Evolutionary conservation across 2,888 invertebrate genomes (phyloP).

Genomic region (Dione vanillae): DNA sequence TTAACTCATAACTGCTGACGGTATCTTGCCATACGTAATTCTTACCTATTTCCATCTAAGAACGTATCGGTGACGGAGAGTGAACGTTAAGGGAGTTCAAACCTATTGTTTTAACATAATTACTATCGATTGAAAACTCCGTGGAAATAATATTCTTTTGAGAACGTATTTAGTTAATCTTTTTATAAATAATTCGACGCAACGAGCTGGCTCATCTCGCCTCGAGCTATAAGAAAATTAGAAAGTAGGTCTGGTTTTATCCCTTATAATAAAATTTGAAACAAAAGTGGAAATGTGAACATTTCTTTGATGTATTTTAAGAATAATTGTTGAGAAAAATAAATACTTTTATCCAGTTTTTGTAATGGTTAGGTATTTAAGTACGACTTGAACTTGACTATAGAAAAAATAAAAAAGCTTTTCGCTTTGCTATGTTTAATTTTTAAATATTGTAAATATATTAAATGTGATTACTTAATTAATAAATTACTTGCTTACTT

Average conservation of each 20-base stretch:
- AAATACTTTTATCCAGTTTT: slow-evolving; percentile 12
- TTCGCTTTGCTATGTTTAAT: too few relatives aligned
- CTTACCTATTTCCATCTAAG: too few relatives aligned
- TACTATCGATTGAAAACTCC: background rate
- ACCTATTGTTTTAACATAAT: background rate
- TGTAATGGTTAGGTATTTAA: background rate
- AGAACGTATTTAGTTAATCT: slow-evolving; percentile 11
- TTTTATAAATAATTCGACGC: slow-evolving; percentile 29
- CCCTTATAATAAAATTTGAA: slow-evolving; percentile 39
- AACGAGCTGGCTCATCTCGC: slow-evolving; percentile 23
- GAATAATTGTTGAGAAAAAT: slow-evolving; percentile 25
- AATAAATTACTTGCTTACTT: too few relatives aligned
- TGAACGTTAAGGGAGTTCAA: too few relatives aligned
- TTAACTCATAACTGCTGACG: too few relatives aligned
- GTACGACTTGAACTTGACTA: background rate
- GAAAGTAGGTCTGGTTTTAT: slow-evolving; percentile 36
- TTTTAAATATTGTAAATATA: too few relatives aligned
- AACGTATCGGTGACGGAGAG: background rate
- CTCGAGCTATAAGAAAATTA: slow-evolving; percentile 40
- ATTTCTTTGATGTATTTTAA: slow-evolving; percentile 39
- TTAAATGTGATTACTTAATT: too few relatives aligned
- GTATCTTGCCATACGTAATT: too few relatives aligned
- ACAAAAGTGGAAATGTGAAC: slow-evolving; percentile 38
- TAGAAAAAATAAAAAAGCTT: background rate
- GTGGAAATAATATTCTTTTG: background rate